Evolutionary conservation across 2,888 invertebrate species (phyloP), one percentile per base, ranked within the genome.

Genomic region (Ischnus inquisitorius): DNA sequence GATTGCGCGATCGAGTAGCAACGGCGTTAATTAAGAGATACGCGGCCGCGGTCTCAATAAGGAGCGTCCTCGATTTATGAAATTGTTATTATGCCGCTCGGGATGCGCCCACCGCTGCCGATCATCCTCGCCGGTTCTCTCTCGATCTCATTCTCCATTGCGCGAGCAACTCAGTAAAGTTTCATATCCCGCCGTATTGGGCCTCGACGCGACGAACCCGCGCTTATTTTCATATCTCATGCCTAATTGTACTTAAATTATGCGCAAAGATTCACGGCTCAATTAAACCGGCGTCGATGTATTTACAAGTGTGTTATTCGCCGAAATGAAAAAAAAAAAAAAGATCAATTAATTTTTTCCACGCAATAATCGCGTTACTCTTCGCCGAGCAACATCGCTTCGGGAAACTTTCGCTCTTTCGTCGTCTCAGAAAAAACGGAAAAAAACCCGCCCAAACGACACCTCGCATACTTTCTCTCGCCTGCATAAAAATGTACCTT

Each of bases 11-110:
- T 87, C 86, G 89, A 89, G 89, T 87, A 88, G 89, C 74, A 34
- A 60, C 85, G 85, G 88, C 88, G 90, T 89, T 91, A 91, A 91
- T 91, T 91, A 90, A 91, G 91, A 91, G 90, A 89, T 88, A 87
- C 88, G 82, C 87, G 85, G 86, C 85, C 86, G 85, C 88, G 85
- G 87, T 89, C 90, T 91, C 90, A 90, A 91, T 90, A 91, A 87
- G 88, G 86, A 84, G 87, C 86, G 86, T 88, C 87, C 84, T 84
- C 86, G 84, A 85, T 86, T 86, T 87, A 87, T 87, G 83, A 83
- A 84, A 87, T 85, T 83, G 82, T 84, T 83, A 85, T 84, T 84
- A 81, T 79, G 75, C 51, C 39, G 28, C 65, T 57, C 60, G 72
- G 72, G 72, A 72, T 60, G 57, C 72, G 72, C 72, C 72, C 72